Evolutionary conservation across 2,113 vertebrate species (phyloP).

Genomic region (Camelus dromedarius): DNA sequence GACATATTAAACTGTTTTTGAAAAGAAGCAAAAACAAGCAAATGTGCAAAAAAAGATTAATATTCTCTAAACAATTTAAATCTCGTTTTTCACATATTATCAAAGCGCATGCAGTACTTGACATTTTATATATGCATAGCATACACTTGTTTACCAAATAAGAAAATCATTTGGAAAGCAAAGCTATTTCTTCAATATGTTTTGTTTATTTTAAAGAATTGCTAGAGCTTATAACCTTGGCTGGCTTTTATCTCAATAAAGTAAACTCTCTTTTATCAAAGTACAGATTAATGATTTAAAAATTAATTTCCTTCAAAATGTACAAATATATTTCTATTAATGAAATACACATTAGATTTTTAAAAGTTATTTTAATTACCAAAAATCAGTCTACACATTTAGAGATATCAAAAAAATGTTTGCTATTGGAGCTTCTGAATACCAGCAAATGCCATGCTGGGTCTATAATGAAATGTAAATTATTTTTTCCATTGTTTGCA

Average conservation of each 20-base stretch:
- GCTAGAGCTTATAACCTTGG: neutral
- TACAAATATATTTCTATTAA: neutral
- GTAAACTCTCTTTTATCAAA: neutral
- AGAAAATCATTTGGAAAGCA: neutral
- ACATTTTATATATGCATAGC: neutral
- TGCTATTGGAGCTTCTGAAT: neutral
- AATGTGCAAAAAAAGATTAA: neutral
- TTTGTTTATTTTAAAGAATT: conserved; percentile 2
- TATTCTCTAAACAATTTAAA: neutral
- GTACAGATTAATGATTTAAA: neutral
- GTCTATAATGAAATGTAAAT: neutral
- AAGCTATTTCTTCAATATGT: neutral
- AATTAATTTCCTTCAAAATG: neutral
- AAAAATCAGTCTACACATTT: neutral
- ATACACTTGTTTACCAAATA: neutral
- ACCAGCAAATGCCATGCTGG: neutral
- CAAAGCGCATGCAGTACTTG: accelerated
- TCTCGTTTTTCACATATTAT: neutral
- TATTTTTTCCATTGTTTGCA: neutral
- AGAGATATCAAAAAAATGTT: neutral
- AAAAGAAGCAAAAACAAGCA: neutral
- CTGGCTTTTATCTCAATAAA: neutral
- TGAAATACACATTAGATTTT: neutral
- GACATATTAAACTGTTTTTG: neutral
- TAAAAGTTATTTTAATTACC: neutral